Evolutionary conservation across 2,797 vertebrate genomes (phyloP), one percentile per base, ranked within the genome.

Genomic region (Pipistrellus kuhlii): DNA sequence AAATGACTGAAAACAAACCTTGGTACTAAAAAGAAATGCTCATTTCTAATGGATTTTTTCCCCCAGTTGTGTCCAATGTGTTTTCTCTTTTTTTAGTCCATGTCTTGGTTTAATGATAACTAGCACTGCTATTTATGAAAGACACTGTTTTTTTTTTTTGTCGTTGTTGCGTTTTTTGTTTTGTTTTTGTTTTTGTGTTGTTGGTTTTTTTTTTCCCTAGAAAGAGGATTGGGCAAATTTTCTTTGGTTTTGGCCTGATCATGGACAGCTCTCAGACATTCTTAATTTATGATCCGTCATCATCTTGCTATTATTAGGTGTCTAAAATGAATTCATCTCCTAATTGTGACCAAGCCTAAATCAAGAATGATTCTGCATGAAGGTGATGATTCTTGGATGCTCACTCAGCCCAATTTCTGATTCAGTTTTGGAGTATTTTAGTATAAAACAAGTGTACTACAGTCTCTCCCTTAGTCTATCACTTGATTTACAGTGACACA

Each of bases 21-120:
- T 66, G 21, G 38, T 82, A 46, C 41, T 71, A 91, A 77, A 81
- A 93, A 57, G 32, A 94, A 93, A 84, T 27, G 38, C 20, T 87
- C 7, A 8, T 77, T 81, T 96, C 15, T 71, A 62, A 86, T 81
- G 55, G 72, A 81, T 76, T 85, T 82, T 89, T 88, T 87, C 78
- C 71, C 78, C 71, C 91, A 93, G 72, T 69, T 83, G 32, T n/a
- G 30, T 41, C 41, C 95, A 95, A 46, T 77, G 55, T 76, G 72
- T 85, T 86, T 46, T 46, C 17, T 84, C 48, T 84, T 48, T 91
- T 81, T 85, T 48, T 20, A 77, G 48, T 62, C 86, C 38, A 6
- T 41, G 44, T 53, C 72, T 5, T 78, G 62, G 55, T 78, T 86
- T 82, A 69, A 82, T 44, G 48, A 75, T 75, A 62, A 46, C 4